These are phyloP conservation scores for Neoascia interrupta DNA, from an alignment of 2,888 invertebrate genomes.

Conservation along the genomic window DNA sequence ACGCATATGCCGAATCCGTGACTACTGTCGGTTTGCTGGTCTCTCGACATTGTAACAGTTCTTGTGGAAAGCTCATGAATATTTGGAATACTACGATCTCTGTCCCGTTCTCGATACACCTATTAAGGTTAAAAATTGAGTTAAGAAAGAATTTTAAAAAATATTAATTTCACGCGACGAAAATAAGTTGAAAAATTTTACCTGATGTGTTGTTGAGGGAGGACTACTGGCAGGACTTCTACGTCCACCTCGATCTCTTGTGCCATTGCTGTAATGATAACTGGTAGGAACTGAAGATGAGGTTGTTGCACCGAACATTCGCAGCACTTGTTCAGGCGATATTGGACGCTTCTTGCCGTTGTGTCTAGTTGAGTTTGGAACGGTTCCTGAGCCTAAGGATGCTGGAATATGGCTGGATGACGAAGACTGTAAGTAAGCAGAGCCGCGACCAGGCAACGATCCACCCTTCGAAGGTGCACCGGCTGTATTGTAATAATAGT, in stretches of 20 bases:
- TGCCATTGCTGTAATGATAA: constrained; percentile 80
- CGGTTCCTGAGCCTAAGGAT: constrained; percentile 73
- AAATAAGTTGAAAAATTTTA: constrained; percentile 74
- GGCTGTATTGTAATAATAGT: constrained; percentile 81
- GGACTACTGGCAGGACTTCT: constrained; percentile 88
- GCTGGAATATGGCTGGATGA: constrained; percentile 82
- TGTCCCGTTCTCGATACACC: constrained; percentile 83
- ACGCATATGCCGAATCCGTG: constrained; percentile 95
- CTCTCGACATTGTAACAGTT: constrained; percentile 92
- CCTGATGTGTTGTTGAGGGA: constrained; percentile 89
- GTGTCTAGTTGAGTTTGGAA: constrained; percentile 79
- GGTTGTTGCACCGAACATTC: constrained; percentile 83
- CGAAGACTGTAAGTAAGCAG: constrained; percentile 87
- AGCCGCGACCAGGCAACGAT: constrained; percentile 80
- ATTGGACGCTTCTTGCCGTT: constrained; percentile 88
- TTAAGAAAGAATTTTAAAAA: too few relatives aligned
- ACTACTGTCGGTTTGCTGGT: constrained; percentile 87
- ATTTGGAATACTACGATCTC: constrained; percentile 82
- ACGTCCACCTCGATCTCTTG: constrained; percentile 77
- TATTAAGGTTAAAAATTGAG: constrained; percentile 75
- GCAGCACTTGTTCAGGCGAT: constrained; percentile 90
- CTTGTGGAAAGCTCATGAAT: constrained; percentile 89
- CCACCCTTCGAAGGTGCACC: constrained; percentile 79
- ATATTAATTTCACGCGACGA: background rate
- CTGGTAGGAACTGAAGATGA: constrained; percentile 81